These are phyloP conservation scores for Poecilobothrus nobilitatus DNA, from an alignment of 2,888 invertebrate species.

Conservation along the genomic window DNA sequence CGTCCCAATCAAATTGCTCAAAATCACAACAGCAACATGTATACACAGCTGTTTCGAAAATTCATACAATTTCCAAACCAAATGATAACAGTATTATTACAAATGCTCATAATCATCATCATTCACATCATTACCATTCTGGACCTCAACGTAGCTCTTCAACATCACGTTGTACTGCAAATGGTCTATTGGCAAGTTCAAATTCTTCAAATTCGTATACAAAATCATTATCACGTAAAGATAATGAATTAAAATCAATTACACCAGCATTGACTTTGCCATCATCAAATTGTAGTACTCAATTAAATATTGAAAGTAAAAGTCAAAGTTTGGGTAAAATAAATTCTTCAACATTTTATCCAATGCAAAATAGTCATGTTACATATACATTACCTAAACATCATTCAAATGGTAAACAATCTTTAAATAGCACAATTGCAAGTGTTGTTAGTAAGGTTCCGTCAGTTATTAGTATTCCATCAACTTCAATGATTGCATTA, in stretches of 20 bases:
- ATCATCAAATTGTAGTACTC: slow-evolving; percentile 20
- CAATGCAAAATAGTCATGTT: slow-evolving; percentile 39
- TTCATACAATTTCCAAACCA: slow-evolving; percentile 26
- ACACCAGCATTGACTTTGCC: slow-evolving; percentile 39
- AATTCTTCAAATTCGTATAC: slow-evolving; percentile 23
- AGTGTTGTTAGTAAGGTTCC: slow-evolving; percentile 44
- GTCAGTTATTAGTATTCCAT: slow-evolving; percentile 42
- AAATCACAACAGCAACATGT: slow-evolving; percentile 13
- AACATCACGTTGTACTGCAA: slow-evolving; percentile 14
- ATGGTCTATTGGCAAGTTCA: slow-evolving; percentile 1
- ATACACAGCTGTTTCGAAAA: slow-evolving; percentile 23
- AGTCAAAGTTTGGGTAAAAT: slow-evolving; percentile 34
- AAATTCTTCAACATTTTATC: slow-evolving; percentile 42
- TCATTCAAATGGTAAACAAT: slow-evolving; percentile 37
- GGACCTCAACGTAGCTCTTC: slow-evolving; percentile 18
- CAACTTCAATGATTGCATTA: slow-evolving; percentile 24
- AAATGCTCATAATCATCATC: slow-evolving; percentile 19
- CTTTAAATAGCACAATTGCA: slow-evolving; percentile 41
- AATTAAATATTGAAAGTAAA: slow-evolving; percentile 18
- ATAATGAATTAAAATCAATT: slow-evolving; percentile 27
- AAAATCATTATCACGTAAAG: slow-evolving; percentile 29
- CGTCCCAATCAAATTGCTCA: slow-evolving; percentile 17
- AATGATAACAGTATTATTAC: slow-evolving; percentile 23
- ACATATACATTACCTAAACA: slow-evolving; percentile 43
- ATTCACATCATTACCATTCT: slow-evolving; percentile 17